Base-by-base conservation (phyloP, 2,888 invertebrate species). In the Drosophila sordidula region DNA sequence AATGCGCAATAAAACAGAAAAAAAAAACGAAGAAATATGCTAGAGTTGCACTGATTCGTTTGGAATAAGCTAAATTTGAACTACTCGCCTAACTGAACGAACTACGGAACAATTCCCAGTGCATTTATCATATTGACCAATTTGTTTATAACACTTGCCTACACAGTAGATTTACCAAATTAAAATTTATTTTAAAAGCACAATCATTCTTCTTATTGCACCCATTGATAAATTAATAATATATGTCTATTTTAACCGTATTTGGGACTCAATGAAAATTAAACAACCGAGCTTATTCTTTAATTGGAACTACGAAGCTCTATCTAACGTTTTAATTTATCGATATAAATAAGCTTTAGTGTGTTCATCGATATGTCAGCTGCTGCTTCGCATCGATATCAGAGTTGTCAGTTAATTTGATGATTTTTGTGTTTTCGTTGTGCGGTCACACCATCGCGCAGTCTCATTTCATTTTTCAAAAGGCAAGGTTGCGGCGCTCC, bases 391-490 rank as follows among this genome's bases (percentile, higher is more conserved):
- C 4, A 4, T 12, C 18, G n/a, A 41, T 51, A 29, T 29, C 16
- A 54, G 54, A 16, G 54, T 9, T 54, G 54, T 9, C 34, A 16
- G 22, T 42, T 11, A 12, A 4, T 29, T 26, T 22, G 36, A 36
- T 26, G 12, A 56, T 51, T 68, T 74, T 57, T 25, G 2, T 14
- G 32, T 25, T 57, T 45, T 9, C 25, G 1, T 9, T 6, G 22
- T 63, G 36, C 58, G 70, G 74, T 70, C 76, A 70, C 74, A 76
- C 44, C 32, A 39, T 56, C 73, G 67, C 73, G 75, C 75, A 75
- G 75, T 77, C 78, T 77, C 73, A 75, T 26, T 61, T 64, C 38
- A 77, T 57, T 64, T 72, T 77, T 72, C 63, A 72, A 75, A 77
- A 64, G 6, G 38, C 4, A 6, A n/a, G 14, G 74, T 52, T 68